Base-by-base conservation (phyloP, 2,113 vertebrate genomes). In the Piaya cayana region DNA sequence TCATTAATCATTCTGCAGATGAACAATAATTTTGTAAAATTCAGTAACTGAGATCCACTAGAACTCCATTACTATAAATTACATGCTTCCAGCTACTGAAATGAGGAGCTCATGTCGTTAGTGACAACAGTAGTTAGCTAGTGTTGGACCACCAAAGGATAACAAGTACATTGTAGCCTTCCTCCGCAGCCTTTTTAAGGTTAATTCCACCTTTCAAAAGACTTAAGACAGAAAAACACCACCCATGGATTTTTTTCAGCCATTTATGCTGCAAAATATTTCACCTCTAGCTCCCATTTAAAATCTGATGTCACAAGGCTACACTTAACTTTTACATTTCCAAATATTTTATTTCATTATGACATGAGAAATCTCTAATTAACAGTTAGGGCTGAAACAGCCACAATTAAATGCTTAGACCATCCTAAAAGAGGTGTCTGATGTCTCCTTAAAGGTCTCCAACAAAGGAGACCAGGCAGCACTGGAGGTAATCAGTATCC, bases 311-410 rank as follows among this genome's bases (percentile, higher is more conserved):
- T 52, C 53, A 80, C 27, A 65, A 47, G n/a, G 26, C 12, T 55
- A 53, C 15, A 14, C 21, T 50, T 43, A 0, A 16, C 25, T 43
- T 58, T 58, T 30, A 65, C 15, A 17, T 86, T 79, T 86, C 55
- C 34, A 77, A 72, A 36, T 9, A 50, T 0, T 0, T 8, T 77
- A 3, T 22, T 86, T 72, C 34, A 59, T 67, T 67, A 49, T 8
- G 47, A 81, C 26, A 86, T 21, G 0, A 75, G 21, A 80, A 76
- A n/a, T 11, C 18, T 55, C 68, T 80, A 39, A 7, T 53, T 45
- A 47, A 58, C 17, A 58, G 19, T 59, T 43, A 64, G 45, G 34
- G 10, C 16, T 55, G 29, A 62, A 82, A 5, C 11, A 55, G 37
- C 9, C 39, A 91, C 68, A 91, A 77, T 47, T 27, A 81, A 63